Conservation (phyloP, 2,888 invertebrate species). For the Sinelater perroti region DNA sequence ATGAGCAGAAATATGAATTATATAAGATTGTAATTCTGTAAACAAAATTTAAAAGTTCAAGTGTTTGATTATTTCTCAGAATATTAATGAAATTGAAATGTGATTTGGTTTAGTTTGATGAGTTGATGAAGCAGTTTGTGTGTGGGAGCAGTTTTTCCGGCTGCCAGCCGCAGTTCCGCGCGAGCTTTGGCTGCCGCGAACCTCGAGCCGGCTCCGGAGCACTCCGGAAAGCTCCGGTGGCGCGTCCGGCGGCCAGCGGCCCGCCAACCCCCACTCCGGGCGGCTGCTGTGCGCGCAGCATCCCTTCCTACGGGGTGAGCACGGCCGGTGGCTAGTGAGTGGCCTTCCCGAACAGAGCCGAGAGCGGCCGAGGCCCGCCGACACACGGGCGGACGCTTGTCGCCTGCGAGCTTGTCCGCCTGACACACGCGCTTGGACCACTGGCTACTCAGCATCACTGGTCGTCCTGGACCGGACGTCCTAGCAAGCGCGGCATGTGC, state of each 20-base stretch:
- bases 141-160: background rate
- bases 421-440: constrained; percentile 62
- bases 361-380: constrained; percentile 47
- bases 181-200: no score
- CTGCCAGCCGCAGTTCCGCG: background rate
- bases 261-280: constrained; percentile 52
- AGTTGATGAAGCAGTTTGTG: no score
- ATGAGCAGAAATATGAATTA: no score
- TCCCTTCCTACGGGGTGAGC: constrained; percentile 64
- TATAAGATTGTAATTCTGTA: no score
- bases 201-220: constrained; percentile 21
- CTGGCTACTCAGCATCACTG: constrained; percentile 59
- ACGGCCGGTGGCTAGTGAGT: constrained; percentile 66
- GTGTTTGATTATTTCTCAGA: no score
- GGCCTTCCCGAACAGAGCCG: constrained; percentile 56
- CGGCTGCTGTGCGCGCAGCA: constrained; percentile 57
- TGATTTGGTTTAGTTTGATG: no score
- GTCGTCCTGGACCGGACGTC: constrained; percentile 47
- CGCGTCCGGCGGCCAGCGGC: constrained; percentile 49
- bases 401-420: constrained; percentile 52
- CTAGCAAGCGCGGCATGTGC: constrained; percentile 37
- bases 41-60: no score
- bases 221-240: constrained; percentile 53
- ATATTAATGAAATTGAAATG: no score
- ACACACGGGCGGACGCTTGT: constrained; percentile 50